Conservation (phyloP, 64 coral and sea anemone genomes). For the Exaiptasia diaphana region DNA sequence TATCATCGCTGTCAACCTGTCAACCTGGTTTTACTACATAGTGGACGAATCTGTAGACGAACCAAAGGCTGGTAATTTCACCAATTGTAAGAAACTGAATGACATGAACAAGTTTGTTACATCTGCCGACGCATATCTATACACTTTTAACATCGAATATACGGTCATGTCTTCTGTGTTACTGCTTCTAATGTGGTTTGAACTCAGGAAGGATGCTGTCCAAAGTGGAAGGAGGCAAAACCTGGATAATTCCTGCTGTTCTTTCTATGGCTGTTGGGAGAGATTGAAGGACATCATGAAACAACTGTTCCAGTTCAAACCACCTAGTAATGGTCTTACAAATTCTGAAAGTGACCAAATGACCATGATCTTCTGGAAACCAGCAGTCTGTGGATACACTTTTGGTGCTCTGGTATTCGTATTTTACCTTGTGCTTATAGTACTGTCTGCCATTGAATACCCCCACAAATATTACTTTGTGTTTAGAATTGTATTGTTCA, state of each 20-base stretch:
- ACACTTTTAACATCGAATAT: conserved; percentile 22
- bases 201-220: too few species aligned
- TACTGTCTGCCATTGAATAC: background rate
- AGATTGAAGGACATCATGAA: too few species aligned
- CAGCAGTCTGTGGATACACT: background rate
- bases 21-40: background rate
- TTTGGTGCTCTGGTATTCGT: background rate
- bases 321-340: too few species aligned
- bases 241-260: too few species aligned
- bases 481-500: background rate
- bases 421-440: background rate
- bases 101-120: too few species aligned
- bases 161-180: conserved; percentile 11
- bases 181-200: background rate
- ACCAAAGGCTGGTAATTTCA: too few species aligned
- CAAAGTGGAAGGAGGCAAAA: too few species aligned
- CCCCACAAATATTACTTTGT: background rate
- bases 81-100: too few species aligned
- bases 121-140: background rate
- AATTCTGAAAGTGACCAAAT: background rate
- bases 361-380: background rate
- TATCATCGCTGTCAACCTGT: conserved; percentile 19
- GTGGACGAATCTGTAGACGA: conserved; percentile 3
- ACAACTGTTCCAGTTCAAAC: too few species aligned
- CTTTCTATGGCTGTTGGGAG: too few species aligned